Evolutionary conservation across 2,888 invertebrate species (phyloP).

Genomic region (Pyrochroa serraticornis): DNA sequence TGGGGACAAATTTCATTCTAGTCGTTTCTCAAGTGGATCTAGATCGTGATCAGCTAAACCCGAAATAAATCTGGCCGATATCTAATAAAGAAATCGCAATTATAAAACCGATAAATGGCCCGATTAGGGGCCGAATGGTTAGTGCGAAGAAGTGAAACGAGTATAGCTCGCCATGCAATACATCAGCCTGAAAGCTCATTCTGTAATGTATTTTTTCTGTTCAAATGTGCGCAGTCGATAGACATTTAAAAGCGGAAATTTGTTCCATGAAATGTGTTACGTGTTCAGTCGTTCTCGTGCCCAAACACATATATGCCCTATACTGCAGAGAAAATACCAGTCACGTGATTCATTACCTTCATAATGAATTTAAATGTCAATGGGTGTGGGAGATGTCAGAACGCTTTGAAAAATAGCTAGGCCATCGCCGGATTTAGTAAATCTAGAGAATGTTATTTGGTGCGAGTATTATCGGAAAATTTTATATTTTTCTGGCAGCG

Average conservation of each 20-base stretch:
- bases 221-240: conserved; percentile 36
- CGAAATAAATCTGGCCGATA: too few relatives aligned
- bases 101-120: too few relatives aligned
- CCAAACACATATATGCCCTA: conserved; percentile 9
- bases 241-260: conserved; percentile 46
- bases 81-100: too few relatives aligned
- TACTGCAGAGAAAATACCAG: conserved; percentile 19
- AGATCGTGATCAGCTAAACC: too few relatives aligned
- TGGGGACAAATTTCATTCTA: too few relatives aligned
- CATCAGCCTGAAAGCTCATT: conserved; percentile 38
- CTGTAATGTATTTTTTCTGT: conserved; percentile 35
- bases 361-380: conserved; percentile 28
- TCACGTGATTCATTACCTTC: conserved; percentile 25
- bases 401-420: too few relatives aligned
- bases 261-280: conserved; percentile 43
- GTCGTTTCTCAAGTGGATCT: too few relatives aligned
- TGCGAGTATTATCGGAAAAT: too few relatives aligned
- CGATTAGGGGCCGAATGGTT: too few relatives aligned
- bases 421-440: too few relatives aligned
- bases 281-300: conserved; percentile 33
- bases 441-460: too few relatives aligned
- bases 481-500: too few relatives aligned
- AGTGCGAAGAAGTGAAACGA: conserved; percentile 6
- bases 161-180: conserved; percentile 30
- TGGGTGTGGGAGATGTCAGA: neutral